These are phyloP conservation scores for Raillietiella orientalis DNA, from an alignment of 2,888 invertebrate genomes.

Conservation along the genomic window DNA sequence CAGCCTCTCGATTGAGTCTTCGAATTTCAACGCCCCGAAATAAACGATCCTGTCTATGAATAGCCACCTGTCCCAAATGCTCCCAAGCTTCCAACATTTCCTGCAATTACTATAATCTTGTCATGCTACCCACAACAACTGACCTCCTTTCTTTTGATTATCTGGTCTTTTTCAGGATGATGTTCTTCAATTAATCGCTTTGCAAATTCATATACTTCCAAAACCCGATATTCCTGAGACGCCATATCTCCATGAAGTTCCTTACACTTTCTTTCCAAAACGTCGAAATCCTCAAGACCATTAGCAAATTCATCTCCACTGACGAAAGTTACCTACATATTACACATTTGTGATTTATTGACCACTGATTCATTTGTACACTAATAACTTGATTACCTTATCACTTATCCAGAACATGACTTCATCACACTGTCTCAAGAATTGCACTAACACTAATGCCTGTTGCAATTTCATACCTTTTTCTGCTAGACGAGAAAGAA, in stretches of 20 bases:
- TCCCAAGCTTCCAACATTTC: conserved; percentile 95
- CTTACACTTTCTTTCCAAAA: conserved; percentile 93
- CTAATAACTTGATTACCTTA: conserved; percentile 25
- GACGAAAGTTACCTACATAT: conserved; percentile 46
- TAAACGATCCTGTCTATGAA: conserved; percentile 76
- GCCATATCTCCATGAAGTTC: conserved; percentile 98
- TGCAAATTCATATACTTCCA: conserved; percentile 80
- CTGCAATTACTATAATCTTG: conserved; percentile 10
- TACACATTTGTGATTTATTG: conserved; percentile 11
- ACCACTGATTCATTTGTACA: background rate
- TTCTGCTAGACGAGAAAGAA: conserved; percentile 71
- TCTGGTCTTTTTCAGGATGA: conserved; percentile 45
- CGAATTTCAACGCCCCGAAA: conserved; percentile 98
- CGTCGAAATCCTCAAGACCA: conserved; percentile 94
- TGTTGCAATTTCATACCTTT: conserved; percentile 92
- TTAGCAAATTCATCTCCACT: conserved; percentile 93
- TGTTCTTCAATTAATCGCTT: conserved; percentile 64
- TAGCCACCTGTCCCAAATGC: conserved; percentile 63
- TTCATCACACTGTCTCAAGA: conserved; percentile 86
- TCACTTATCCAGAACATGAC: conserved; percentile 99
- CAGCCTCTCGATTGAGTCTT: conserved; percentile 89
- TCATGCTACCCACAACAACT: conserved; percentile 4
- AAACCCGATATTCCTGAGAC: conserved; percentile 79
- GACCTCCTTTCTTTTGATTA: conserved; percentile 24
- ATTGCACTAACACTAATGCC: conserved; percentile 87